These are phyloP conservation scores for Eurypyga helias DNA, from an alignment of 2,113 vertebrate genomes.

Conservation along the genomic window DNA sequence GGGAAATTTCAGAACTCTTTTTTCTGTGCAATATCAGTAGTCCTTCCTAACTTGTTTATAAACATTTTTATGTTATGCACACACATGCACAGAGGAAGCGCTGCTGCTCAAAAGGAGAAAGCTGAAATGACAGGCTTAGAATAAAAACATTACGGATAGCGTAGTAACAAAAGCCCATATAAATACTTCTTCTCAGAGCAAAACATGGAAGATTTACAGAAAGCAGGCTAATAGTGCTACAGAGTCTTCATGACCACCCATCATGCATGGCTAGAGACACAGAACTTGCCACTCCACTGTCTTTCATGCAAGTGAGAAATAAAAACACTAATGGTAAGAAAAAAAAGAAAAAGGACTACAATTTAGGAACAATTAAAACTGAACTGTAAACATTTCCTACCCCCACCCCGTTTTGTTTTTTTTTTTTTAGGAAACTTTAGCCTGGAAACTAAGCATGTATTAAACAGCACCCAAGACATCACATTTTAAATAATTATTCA, in stretches of 20 bases:
- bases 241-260: not conserved
- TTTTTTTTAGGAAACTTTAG: not conserved
- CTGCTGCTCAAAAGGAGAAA: not conserved
- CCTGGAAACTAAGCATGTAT: not conserved
- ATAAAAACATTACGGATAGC: not conserved
- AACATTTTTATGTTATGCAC: not conserved
- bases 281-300: not conserved
- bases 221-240: not conserved
- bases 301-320: not conserved
- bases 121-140: not conserved
- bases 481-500: not conserved
- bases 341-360: not conserved
- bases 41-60: not conserved
- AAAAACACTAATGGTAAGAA: not conserved
- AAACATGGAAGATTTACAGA: not conserved
- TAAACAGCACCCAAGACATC: not conserved
- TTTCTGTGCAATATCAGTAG: not conserved
- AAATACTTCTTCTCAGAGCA: not conserved
- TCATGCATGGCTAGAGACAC: not conserved
- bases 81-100: not conserved
- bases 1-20: not conserved
- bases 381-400: not conserved
- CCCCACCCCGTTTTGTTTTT: accelerated
- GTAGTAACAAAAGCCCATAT: not conserved
- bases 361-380: not conserved